phyloP scores from a whole-genome alignment of 2,888 invertebrate species.

The Xestia xanthographa region DNA sequence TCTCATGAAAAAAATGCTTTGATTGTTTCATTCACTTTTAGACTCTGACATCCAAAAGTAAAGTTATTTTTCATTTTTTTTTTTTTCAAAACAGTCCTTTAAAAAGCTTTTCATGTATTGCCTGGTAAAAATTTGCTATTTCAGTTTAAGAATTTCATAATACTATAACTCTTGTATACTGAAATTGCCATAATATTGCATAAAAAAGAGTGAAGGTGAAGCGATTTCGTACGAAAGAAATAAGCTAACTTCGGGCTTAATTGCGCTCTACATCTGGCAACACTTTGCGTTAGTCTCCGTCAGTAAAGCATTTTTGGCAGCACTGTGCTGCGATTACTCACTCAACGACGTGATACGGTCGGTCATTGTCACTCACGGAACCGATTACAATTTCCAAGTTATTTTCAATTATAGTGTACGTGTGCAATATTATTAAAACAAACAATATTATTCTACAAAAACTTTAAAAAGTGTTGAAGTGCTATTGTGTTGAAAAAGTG shows the following conservation, averaged over 20 bases:
- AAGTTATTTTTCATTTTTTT: too few species aligned
- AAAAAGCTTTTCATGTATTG: too few species aligned
- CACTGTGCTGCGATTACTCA: conserved; percentile 56
- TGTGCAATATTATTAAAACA: conserved; percentile 43
- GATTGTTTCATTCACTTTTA: too few species aligned
- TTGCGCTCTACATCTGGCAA: not conserved
- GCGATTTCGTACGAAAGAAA: not conserved
- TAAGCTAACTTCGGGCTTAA: not conserved
- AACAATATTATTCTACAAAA: conserved; percentile 1
- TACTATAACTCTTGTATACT: too few species aligned
- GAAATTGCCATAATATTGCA: too few species aligned
- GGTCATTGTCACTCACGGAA: conserved; percentile 42
- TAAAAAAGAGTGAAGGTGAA: too few species aligned
- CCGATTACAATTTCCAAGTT: conserved; percentile 35
- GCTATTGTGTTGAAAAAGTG: conserved; percentile 66
- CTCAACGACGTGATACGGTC: conserved; percentile 60
- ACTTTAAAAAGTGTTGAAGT: conserved; percentile 54
- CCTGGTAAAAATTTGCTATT: too few species aligned
- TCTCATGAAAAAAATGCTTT: too few species aligned
- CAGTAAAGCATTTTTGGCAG: conserved; percentile 23
- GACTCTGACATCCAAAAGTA: too few species aligned
- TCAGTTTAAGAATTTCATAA: too few species aligned
- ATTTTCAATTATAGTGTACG: conserved; percentile 38
- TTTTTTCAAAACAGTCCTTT: too few species aligned
- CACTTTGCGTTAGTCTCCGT: not conserved